Evolutionary conservation across 2,113 vertebrate genomes (phyloP), one percentile per base, ranked within the genome.

Genomic region (Accipiter virgatus): DNA sequence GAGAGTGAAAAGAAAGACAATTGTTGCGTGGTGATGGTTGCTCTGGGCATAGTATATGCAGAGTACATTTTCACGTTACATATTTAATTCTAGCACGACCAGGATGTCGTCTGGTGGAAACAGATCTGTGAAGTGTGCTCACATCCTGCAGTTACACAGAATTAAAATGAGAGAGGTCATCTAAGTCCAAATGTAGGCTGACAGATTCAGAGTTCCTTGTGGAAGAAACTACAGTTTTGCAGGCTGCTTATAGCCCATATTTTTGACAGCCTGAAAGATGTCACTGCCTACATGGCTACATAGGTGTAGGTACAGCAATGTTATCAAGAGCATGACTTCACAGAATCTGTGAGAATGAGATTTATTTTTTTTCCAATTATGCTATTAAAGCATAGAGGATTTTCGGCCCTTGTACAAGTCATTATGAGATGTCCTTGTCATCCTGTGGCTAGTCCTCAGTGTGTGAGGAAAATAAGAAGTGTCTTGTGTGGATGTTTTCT

Each of bases 261-360:
- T 21, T 26, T 16, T 65, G 71, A 43, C 38, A 85, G 17, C 5
- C 29, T 89, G 32, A 72, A 55, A 91, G n/a, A 10, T 36, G n/a
- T 22, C 58, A 67, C 21, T 75, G 56, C 16, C n/a, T 32, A 6
- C 13, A 18, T 55, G 38, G 66, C 18, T 38, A 13, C 7, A 25
- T 0, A 0, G 27, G 3, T 53, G 13, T n/a, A 36, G 38, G 32
- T 68, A 22, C n/a, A 86, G 19, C 15, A 32, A 19, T 55, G 21
- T 19, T 73, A 45, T 53, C 34, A 47, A 58, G 47, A 72, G 4
- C 38, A 27, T 15, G 38, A 14, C n/a, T 77, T 52, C 40, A 43
- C 22, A 72, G n/a, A 34, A 59, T 45, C 32, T 52, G 29, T 7
- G 22, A 77, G 66, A 68, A 89, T 62, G 17, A 88, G 66, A 22